phyloP scores from a whole-genome alignment of 64 coral and sea anemone species.

The Dendrophyllia cribrosa region DNA sequence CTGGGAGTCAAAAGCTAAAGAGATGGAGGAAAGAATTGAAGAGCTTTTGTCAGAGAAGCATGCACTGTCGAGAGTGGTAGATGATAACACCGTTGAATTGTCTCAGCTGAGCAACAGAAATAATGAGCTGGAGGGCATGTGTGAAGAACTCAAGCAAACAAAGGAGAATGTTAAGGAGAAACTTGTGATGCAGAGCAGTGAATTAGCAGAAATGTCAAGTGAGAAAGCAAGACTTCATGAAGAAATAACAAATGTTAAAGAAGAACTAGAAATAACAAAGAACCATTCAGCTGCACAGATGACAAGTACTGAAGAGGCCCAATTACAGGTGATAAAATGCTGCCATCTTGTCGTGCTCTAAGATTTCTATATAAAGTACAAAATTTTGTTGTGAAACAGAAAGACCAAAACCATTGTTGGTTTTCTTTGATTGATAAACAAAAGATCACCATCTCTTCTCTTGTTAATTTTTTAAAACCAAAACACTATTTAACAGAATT shows the following conservation, averaged over 20 bases:
- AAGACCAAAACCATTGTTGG: too few relatives aligned
- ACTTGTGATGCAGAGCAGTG: neutral
- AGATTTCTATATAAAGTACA: too few relatives aligned
- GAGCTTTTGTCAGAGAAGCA: constrained; percentile 49
- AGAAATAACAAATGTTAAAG: neutral
- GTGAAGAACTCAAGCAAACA: neutral
- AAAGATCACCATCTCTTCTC: too few relatives aligned
- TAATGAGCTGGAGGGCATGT: neutral
- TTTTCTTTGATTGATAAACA: too few relatives aligned
- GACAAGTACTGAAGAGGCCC: neutral
- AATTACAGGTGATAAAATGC: neutral
- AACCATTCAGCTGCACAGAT: neutral
- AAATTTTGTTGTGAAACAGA: too few relatives aligned
- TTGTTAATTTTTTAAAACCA: too few relatives aligned
- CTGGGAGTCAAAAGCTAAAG: neutral
- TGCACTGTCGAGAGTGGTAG: neutral
- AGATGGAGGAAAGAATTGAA: constrained; percentile 12
- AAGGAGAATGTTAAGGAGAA: constrained; percentile 42
- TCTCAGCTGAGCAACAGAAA: neutral
- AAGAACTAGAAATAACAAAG: constrained; percentile 2
- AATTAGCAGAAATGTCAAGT: constrained; percentile 9
- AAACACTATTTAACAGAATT: too few relatives aligned
- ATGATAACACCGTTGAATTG: constrained; percentile 27
- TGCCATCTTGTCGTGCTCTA: too few relatives aligned
- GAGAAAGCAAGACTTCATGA: constrained; percentile 25